Base-by-base conservation (phyloP, 2,113 vertebrate genomes). In the Cephalopterus ornatus region DNA sequence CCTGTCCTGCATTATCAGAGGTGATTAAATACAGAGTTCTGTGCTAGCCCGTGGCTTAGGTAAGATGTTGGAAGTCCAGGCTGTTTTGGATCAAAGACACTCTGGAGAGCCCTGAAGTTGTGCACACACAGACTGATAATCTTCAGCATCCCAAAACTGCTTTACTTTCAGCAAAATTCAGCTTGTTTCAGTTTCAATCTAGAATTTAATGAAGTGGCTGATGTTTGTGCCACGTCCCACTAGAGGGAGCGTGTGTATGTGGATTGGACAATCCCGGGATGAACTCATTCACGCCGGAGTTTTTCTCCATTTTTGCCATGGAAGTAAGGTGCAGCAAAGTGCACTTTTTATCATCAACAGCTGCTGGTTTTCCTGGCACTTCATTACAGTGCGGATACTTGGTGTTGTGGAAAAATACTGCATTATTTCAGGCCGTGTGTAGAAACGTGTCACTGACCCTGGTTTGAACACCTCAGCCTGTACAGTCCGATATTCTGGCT, bases 241-340 rank as follows among this genome's bases (percentile, higher is more conserved):
- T 47, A 96, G 97, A 95, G 96, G 96, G 96, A 76, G 93, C 15
- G 3, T 22, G 85, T 76, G 91, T 50, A 27, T 11, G 3, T 0
- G 4, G 66, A n/a, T 93, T 55, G 37, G 18, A 35, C 61, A 70
- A 19, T 41, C 47, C 6, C 5, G 56, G 44, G 24, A 23, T 41
- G 30, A 86, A 89, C 32, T 24, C 23, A 8, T 23, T 55, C 26
- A 4, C 10, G 44, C 0, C 5, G 28, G 35, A 32, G 23, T 46
- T 81, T 49, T 37, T 3, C 17, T 53, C 20, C 42, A 8, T 0
- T 83, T 92, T 68, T 44, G 27, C 8, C 33, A 4, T 11, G 21
- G 30, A 46, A 70, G 11, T 37, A 41, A 87, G 5, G 24, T 35
- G 33, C 14, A 61, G 63, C 42, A 42, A 74, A 75, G 18, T 17